These are phyloP conservation scores for Pharmacophagus antenor DNA, from an alignment of 2,888 invertebrate genomes.

Conservation along the genomic window DNA sequence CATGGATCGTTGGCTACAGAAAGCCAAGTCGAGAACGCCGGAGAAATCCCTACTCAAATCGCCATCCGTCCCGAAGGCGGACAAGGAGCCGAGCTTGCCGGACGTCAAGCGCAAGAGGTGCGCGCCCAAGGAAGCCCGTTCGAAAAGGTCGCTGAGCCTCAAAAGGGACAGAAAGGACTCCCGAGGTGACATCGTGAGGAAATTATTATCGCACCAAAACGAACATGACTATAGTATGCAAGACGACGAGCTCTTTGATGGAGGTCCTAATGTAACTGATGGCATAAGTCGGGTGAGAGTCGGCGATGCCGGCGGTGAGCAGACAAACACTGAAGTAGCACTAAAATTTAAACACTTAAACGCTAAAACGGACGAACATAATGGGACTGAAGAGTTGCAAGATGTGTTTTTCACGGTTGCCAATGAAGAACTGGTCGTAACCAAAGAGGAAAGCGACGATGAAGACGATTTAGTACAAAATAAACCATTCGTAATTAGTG, in stretches of 20 bases:
- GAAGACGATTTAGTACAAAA: constrained; percentile 14
- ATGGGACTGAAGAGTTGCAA: not conserved
- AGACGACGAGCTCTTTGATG: constrained; percentile 24
- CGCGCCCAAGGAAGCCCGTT: constrained; percentile 35
- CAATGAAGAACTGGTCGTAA: constrained; percentile 16
- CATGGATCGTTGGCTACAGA: constrained; percentile 76
- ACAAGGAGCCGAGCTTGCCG: constrained; percentile 32
- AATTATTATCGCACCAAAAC: constrained; percentile 42
- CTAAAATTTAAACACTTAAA: not conserved
- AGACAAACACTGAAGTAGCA: not conserved
- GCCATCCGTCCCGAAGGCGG: constrained; percentile 33
- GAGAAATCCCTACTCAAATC: constrained; percentile 58
- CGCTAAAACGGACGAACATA: not conserved
- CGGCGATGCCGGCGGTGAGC: constrained; percentile 15
- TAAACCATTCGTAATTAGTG: not conserved
- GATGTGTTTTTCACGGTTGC: constrained; percentile 1
- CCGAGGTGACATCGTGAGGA: constrained; percentile 40
- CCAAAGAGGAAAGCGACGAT: not conserved
- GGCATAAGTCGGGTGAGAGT: constrained; percentile 26
- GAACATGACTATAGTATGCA: constrained; percentile 52
- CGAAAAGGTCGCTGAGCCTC: constrained; percentile 47
- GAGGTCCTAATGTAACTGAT: constrained; percentile 24
- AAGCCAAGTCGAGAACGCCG: constrained; percentile 76
- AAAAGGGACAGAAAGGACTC: constrained; percentile 52
- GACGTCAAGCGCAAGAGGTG: constrained; percentile 44